Evolutionary conservation across 2,888 invertebrate species (phyloP).

Genomic region (Eupelmus urozonus): DNA sequence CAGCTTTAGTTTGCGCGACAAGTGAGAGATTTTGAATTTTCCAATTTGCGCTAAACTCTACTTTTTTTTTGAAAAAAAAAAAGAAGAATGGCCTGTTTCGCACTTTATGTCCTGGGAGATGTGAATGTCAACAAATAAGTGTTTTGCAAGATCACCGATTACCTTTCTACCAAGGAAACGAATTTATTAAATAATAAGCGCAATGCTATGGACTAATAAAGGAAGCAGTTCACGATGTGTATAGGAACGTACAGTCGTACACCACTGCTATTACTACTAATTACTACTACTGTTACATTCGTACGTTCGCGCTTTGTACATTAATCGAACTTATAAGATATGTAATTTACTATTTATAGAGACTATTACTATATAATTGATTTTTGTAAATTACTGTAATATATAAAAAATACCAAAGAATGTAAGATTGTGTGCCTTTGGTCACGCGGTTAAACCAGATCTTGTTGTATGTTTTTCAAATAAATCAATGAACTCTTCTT

Average conservation of each 20-base stretch:
- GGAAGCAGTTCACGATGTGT: constrained; percentile 54
- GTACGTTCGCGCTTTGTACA: constrained; percentile 69
- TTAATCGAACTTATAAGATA: constrained; percentile 65
- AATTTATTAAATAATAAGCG: constrained; percentile 54
- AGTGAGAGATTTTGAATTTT: constrained; percentile 22
- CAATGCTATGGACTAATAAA: constrained; percentile 50
- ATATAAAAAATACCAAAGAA: constrained; percentile 65
- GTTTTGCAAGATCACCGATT: constrained; percentile 51
- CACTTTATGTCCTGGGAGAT: too few relatives aligned
- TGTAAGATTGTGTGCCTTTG: constrained; percentile 75
- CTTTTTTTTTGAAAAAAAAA: constrained; percentile 4
- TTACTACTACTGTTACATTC: constrained; percentile 62
- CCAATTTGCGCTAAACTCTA: constrained; percentile 1
- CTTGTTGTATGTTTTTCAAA: constrained; percentile 77
- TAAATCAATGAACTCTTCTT: constrained; percentile 59
- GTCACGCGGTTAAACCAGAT: constrained; percentile 73
- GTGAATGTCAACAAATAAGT: constrained; percentile 38
- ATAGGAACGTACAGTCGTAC: constrained; percentile 53
- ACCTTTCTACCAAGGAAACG: constrained; percentile 55
- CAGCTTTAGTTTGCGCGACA: background rate
- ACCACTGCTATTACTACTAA: constrained; percentile 59
- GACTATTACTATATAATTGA: constrained; percentile 67
- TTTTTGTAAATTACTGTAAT: constrained; percentile 74
- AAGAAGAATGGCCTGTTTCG: background rate
- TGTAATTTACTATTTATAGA: constrained; percentile 68